phyloP scores from a whole-genome alignment of 1,140 invertebrate genomes.

The Zaprionus vittiger region DNA sequence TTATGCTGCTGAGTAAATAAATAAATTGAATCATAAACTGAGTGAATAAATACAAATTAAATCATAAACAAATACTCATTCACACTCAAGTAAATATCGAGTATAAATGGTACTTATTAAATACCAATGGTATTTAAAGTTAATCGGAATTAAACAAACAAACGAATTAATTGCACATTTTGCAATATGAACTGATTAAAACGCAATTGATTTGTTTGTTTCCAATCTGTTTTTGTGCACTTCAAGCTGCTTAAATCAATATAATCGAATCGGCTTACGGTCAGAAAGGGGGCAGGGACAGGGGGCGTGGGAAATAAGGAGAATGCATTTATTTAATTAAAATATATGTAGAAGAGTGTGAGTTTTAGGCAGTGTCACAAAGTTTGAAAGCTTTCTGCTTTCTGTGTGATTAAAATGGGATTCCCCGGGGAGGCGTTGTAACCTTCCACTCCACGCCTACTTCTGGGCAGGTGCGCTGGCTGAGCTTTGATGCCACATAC shows the following conservation, averaged over 20 bases:
- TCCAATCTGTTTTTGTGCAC: not conserved
- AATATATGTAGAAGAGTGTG: not conserved
- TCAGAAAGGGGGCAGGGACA: not conserved
- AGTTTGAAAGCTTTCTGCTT: not conserved
- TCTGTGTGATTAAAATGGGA: not conserved
- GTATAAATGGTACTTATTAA: not conserved
- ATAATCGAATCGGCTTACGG: not conserved
- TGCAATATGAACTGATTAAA: not conserved
- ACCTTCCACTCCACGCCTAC: no score
- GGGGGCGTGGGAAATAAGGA: not conserved
- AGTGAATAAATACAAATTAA: no score
- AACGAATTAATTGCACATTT: not conserved
- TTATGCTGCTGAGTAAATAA: no score
- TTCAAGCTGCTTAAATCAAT: not conserved
- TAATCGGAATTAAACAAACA: not conserved
- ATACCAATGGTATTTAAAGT: not conserved
- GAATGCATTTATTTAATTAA: not conserved
- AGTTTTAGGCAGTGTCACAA: not conserved
- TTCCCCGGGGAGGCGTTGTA: no score
- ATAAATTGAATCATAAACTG: no score
- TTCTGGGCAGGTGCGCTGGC: not conserved
- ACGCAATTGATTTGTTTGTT: not conserved
- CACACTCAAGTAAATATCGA: not conserved
- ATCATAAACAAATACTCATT: not conserved
- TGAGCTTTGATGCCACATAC: conserved; percentile 14